phyloP scores from a whole-genome alignment of 2,113 vertebrate species.

The Perccottus glenii region DNA sequence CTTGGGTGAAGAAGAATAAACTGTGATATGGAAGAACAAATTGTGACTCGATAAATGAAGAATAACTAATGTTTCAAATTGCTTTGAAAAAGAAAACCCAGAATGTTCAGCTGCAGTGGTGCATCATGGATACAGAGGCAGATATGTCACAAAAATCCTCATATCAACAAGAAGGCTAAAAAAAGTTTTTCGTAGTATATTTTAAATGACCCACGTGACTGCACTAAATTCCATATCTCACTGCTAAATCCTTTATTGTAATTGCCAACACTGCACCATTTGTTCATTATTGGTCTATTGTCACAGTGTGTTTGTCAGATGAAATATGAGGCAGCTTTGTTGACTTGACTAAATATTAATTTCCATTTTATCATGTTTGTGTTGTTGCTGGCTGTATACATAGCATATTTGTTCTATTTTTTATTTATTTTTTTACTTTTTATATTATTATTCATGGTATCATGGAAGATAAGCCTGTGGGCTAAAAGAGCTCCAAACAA shows the following conservation, averaged over 20 bases:
- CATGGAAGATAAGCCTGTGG: background rate
- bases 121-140: too few species aligned
- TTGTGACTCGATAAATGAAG: too few species aligned
- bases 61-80: too few species aligned
- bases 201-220: conserved; percentile 1
- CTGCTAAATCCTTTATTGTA: conserved; percentile 3
- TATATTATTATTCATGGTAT: background rate
- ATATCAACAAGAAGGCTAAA: background rate
- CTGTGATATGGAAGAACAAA: too few species aligned
- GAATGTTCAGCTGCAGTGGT: too few species aligned
- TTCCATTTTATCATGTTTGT: conserved; percentile 9
- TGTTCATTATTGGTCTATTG: conserved; percentile 12
- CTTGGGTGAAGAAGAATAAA: too few species aligned
- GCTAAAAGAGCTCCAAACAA: conserved; percentile 6
- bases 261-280: conserved; percentile 1
- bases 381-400: background rate
- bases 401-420: conserved; percentile 1
- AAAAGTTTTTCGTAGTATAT: background rate
- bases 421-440: conserved; percentile 1
- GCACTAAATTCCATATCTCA: conserved; percentile 2
- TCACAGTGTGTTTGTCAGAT: conserved; percentile 13
- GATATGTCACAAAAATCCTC: too few species aligned
- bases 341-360: conserved; percentile 17
- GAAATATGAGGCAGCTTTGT: conserved; percentile 8
- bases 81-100: too few species aligned